Evolutionary conservation across 1,140 invertebrate species (phyloP), one percentile per base, ranked within the genome.

Genomic region (Diachasmimorpha longicaudata): DNA sequence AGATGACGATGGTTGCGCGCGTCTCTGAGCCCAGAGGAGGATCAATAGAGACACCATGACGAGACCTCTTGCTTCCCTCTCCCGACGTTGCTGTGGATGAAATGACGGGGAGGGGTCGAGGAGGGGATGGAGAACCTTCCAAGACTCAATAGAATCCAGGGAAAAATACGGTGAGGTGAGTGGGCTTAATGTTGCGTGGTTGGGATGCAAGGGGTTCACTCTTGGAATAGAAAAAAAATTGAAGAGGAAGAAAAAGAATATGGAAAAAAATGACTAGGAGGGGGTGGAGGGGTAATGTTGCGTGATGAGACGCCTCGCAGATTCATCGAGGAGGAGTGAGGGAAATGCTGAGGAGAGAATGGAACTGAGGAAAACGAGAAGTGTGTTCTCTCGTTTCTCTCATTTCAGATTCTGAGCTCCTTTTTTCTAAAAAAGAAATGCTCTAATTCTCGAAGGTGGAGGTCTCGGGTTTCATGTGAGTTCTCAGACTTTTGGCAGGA

Each of bases 41-140:
- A 89, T 88, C 87, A 89, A 89, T 89, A 89, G 86, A 89, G 88
- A 89, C 86, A 89, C 84, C 83, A 85, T 87, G 85, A 89, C 86
- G 85, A 87, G 84, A 86, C 84, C 86, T 87, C 84, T 85, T 85
- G 83, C 78, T 76, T 79, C 77, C 78, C 78, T 72, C 77, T 76
- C 79, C 73, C 81, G 75, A 79, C 76, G 66, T 72, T 80, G 74
- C 80, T 36, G 9, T 46, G 63, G 42, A 58, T 37, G 13, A 31
- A 69, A 42, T 74, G 73, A 77, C 71, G 44, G 48, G n/a, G 72
- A 44, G 72, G 68, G 68, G 58, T 23, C 44, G 67, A 4, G 19
- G 11, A 9, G 44, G 48, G 76, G 16, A 31, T 16, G 16, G 70
- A 67, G 36, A 79, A 70, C 75, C 48, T 70, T 36, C 63, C 75